phyloP scores from a whole-genome alignment of 2,888 invertebrate genomes.

The Magallana nippona region DNA sequence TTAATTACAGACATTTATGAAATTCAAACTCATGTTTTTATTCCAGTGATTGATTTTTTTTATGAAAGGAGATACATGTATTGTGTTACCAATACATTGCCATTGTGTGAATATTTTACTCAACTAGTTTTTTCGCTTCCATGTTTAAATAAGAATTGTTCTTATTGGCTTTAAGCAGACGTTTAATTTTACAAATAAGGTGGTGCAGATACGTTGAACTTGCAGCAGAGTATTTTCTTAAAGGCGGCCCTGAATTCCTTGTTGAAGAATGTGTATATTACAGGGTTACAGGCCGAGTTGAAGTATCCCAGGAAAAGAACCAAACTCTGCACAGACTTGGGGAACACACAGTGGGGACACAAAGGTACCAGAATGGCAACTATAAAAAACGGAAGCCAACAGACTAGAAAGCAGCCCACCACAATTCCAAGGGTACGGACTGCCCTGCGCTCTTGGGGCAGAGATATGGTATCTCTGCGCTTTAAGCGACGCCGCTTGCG shows the following conservation, averaged over 20 bases:
- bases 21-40: too few species aligned
- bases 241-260: constrained; percentile 98
- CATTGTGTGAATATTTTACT: too few species aligned
- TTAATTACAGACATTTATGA: too few species aligned
- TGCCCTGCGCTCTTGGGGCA: constrained; percentile 82
- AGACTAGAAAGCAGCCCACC: constrained; percentile 96
- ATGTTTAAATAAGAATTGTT: too few species aligned
- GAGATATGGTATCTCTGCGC: constrained; percentile 60
- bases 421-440: constrained; percentile 96
- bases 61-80: too few species aligned
- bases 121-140: too few species aligned
- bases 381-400: constrained; percentile 95
- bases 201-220: constrained; percentile 24
- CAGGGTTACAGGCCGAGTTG: constrained; percentile 96
- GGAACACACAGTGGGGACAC: constrained; percentile 88
- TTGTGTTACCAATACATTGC: too few species aligned
- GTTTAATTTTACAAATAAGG: constrained; percentile 34
- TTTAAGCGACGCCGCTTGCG: not conserved
- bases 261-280: constrained; percentile 96
- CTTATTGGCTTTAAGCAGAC: too few species aligned
- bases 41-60: too few species aligned
- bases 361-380: constrained; percentile 93
- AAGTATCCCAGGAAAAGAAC: constrained; percentile 99
- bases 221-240: constrained; percentile 85
- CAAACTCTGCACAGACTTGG: constrained; percentile 90